Evolutionary conservation across 2,113 vertebrate genomes (phyloP), one percentile per base, ranked within the genome.

Genomic region (Phyllopteryx taeniolatus): DNA sequence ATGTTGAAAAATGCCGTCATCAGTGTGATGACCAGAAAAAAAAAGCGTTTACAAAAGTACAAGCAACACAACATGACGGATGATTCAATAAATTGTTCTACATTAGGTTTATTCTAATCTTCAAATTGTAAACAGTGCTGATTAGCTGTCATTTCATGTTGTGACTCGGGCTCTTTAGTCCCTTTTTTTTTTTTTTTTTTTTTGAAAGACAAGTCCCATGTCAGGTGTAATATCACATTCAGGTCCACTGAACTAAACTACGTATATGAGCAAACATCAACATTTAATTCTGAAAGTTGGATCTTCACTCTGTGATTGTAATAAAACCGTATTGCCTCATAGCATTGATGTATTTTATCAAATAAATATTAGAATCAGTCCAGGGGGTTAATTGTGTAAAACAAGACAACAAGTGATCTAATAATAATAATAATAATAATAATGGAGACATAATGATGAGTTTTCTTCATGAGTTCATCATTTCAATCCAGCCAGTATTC

Each of bases 31-130:
- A 72, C 79, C 69, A 71, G 42, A 84, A 82, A 84, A 82, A 27
- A 59, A 22, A 42, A 64, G 77, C 76, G 74, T 73, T 76, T 82
- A 81, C 67, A 78, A 89, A 88, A 87, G 20, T 13, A 79, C 62
- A 65, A 87, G 75, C 76, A 80, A 83, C 81, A 85, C 75, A 72
- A 72, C 46, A 70, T 72, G 49, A 80, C 72, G 78, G 78, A 73
- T 51, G 76, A 73, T 73, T 62, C 63, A 17, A 19, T 61, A 13
- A 61, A 35, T 61, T 61, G 59, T 61, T 61, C 14, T 33, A 61
- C 31, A 35, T 35, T 61, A 35, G 59, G 31, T 35, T 61, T 35
- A 15, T 13, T 35, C 19, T 44, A 31, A 62, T 70, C n/a, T 75
- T 71, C 3, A 74, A 73, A 62, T 53, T 0, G 27, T 42, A 71